phyloP scores from a whole-genome alignment of 2,888 invertebrate genomes.

The Brachypterus glaber region DNA sequence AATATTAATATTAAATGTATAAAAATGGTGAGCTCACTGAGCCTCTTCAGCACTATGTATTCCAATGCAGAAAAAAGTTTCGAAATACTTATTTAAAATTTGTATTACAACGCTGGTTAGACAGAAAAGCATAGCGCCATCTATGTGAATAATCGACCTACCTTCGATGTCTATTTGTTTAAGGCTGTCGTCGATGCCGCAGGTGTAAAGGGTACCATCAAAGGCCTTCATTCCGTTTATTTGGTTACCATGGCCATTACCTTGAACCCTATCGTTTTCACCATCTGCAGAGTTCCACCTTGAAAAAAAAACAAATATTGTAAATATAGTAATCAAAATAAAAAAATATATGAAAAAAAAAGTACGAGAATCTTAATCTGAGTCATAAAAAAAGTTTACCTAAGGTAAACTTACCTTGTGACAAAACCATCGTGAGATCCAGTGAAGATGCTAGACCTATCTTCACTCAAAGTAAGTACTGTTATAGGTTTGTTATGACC shows the following conservation, averaged over 20 bases:
- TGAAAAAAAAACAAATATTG: no score
- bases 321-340: neutral
- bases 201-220: slow-evolving; percentile 65
- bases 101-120: no score
- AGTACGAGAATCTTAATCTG: no score
- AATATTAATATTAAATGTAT: no score
- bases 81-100: no score
- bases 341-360: neutral
- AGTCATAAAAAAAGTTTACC: no score
- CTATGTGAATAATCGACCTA: no score
- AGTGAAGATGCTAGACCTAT: slow-evolving; percentile 71
- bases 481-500: slow-evolving; percentile 99
- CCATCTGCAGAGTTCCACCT: slow-evolving; percentile 71
- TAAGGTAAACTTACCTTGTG: slow-evolving; percentile 40
- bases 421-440: slow-evolving; percentile 91
- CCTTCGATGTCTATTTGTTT: slow-evolving; percentile 53
- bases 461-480: slow-evolving; percentile 67
- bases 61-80: no score
- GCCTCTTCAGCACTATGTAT: no score
- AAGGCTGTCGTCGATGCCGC: slow-evolving; percentile 90
- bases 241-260: slow-evolving; percentile 92
- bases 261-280: slow-evolving; percentile 71
- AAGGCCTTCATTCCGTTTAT: slow-evolving; percentile 78
- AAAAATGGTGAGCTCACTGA: no score
- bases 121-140: no score